phyloP scores from a whole-genome alignment of 1,140 invertebrate genomes.

The Ladona fulva region DNA sequence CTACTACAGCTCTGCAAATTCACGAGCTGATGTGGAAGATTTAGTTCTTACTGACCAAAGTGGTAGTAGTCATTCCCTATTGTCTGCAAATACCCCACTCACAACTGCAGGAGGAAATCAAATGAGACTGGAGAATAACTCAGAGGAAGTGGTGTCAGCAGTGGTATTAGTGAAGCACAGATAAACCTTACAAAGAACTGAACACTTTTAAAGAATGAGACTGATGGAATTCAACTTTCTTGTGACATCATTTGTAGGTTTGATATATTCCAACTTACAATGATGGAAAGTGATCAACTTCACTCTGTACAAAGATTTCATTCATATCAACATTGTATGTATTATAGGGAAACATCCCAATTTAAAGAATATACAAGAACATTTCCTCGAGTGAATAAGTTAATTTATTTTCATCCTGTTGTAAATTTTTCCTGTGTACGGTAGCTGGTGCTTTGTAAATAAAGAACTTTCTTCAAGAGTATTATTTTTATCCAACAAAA shows the following conservation, averaged over 20 bases:
- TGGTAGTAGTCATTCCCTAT: neutral
- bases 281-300: neutral
- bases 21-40: neutral
- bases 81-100: slow-evolving; percentile 1
- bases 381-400: no score
- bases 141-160: slow-evolving; percentile 26
- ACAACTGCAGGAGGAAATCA: slow-evolving; percentile 17
- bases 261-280: neutral
- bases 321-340: neutral
- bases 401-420: no score
- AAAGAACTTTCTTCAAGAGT: no score
- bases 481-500: no score
- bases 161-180: slow-evolving; percentile 24
- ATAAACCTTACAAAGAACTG: neutral
- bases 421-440: no score
- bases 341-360: neutral
- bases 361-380: neutral
- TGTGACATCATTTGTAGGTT: neutral
- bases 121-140: neutral
- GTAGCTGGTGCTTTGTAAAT: no score
- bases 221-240: neutral
- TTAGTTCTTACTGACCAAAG: neutral
- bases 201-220: neutral
- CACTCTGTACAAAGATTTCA: neutral
- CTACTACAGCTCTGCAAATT: neutral